Evolutionary conservation across 2,888 invertebrate species (phyloP), one percentile per base, ranked within the genome.

Genomic region (Troides aeacus): DNA sequence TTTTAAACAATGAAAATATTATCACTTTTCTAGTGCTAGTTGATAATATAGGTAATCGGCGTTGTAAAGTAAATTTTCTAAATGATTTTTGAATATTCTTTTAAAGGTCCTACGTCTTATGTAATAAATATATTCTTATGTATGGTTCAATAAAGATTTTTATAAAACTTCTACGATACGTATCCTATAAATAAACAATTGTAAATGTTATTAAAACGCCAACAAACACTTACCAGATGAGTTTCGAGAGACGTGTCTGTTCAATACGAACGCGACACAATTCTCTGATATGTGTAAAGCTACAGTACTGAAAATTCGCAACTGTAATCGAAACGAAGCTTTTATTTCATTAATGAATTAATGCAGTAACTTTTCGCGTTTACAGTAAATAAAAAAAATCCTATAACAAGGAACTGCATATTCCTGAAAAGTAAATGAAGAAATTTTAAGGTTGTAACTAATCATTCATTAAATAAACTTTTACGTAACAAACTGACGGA

Each of bases 191-290:
- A 10, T 8, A 21, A 7, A 10, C 8, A 2, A 18, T 18, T 15
- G 21, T 6, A 57, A 57, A 17, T 57, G 18, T 17, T 30, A 59
- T 59, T 5, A 59, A 21, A 57, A 59, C 30, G 17, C 21, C 18
- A 59, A 12, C 24, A 24, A 59, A 59, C 59, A 59, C 60, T 60
- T 8, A n/a, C 12, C n/a, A 60, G 60, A 60, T 60, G 39, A 60
- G 60, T 60, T 60, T 60, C 60, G 21, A 57, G 57, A 59, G 17
- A 17, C 15, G 15, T 24, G 10, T 10, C 59, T 8, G 8, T 7
- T 30, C 58, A 58, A n/a, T 23, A 21, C 23, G 23, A 10, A n/a
- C 24, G n/a, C 58, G n/a, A 21, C n/a, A 12, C n/a, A 21, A 58
- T n/a, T 53, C 53, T 53, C 15, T 53, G 53, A 2, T 53, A 53